Base-by-base conservation (phyloP, 64 coral and sea anemone genomes). In the Pocillopora damicornis region DNA sequence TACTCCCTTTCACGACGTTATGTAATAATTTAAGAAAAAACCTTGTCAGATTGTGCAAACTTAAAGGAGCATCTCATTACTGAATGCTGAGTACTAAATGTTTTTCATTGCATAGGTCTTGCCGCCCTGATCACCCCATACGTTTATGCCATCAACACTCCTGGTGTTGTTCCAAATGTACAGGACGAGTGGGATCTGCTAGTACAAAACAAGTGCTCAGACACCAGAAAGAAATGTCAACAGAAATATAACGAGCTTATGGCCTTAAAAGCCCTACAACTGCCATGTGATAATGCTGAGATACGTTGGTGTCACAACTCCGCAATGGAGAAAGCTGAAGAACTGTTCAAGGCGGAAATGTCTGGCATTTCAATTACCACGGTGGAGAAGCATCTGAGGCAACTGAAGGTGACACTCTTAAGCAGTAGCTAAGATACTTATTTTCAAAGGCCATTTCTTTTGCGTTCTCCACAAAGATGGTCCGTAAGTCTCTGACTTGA, bases 101-200 rank as follows among this genome's bases (percentile, higher is more conserved):
- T 71, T 10, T n/a, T 23, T 1, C n/a, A 23, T 71, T 1, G 7
- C n/a, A 2, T 61, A 91, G 89, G 80, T 16, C 62, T 86, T 9
- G 89, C 89, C 35, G 76, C 89, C 13, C 66, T 91, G 74, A 74
- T 91, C 13, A 66, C 75, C 11, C 30, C 78, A 74, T 91, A 91
- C 59, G 89, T 86, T 35, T 14, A 91, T 13, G 89, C 81, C 13
- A 63, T 78, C 17, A 91, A 91, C 89, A 91, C 89, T 13, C 81
- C 89, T 59, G 89, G 74, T 13, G 81, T 82, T 13, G 67, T 91
- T 71, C 89, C 89, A 78, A 91, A 91, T 51, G 84, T 91, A 61
- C 74, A 86, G 38, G 34, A 30, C 8, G 82, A 81, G 13, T 91
- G 89, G 89, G 80, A 77, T 15, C 30, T 67, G 0, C 85, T 77